Evolutionary conservation across 2,797 vertebrate genomes (phyloP).

Genomic region (Percopsis omiscomaycus): DNA sequence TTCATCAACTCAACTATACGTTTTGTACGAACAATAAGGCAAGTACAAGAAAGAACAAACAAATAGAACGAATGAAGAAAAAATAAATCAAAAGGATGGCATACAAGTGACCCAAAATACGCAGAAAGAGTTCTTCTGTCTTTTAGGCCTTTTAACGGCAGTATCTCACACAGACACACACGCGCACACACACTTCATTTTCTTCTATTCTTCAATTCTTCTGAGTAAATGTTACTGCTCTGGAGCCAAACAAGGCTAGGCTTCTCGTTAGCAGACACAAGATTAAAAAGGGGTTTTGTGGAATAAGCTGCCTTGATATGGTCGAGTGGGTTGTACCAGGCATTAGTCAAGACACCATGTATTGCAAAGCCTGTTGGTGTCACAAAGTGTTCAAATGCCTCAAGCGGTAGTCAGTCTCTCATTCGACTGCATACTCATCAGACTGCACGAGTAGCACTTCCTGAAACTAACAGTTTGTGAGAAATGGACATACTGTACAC

Average conservation of each 20-base stretch:
- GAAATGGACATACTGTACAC: slow-evolving; percentile 13
- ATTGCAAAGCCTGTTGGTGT: slow-evolving; percentile 7
- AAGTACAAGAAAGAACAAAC: slow-evolving; percentile 71
- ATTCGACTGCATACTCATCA: slow-evolving; percentile 23
- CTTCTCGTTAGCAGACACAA: slow-evolving; percentile 53
- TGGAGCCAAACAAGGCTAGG: slow-evolving; percentile 51
- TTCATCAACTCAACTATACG: slow-evolving; percentile 89
- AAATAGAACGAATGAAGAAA: slow-evolving; percentile 50
- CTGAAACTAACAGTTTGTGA: slow-evolving; percentile 28
- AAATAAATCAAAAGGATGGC: slow-evolving; percentile 56
- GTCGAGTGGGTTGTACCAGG: slow-evolving; percentile 44
- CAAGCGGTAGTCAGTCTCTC: background rate
- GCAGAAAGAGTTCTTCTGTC: slow-evolving; percentile 42
- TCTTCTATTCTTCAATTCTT: slow-evolving; percentile 1
- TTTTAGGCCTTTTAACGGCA: slow-evolving; percentile 44
- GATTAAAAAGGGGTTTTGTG: slow-evolving; percentile 31
- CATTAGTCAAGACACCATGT: slow-evolving; percentile 23
- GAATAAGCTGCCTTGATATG: slow-evolving; percentile 60
- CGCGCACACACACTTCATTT: slow-evolving; percentile 9
- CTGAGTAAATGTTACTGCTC: slow-evolving; percentile 30
- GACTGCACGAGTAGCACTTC: slow-evolving; percentile 35
- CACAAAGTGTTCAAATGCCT: background rate
- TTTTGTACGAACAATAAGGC: slow-evolving; percentile 84
- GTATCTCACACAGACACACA: slow-evolving; percentile 20
- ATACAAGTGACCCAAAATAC: slow-evolving; percentile 65